phyloP scores from a whole-genome alignment of 2,113 vertebrate species.

The Rousettus leschenaultii region DNA sequence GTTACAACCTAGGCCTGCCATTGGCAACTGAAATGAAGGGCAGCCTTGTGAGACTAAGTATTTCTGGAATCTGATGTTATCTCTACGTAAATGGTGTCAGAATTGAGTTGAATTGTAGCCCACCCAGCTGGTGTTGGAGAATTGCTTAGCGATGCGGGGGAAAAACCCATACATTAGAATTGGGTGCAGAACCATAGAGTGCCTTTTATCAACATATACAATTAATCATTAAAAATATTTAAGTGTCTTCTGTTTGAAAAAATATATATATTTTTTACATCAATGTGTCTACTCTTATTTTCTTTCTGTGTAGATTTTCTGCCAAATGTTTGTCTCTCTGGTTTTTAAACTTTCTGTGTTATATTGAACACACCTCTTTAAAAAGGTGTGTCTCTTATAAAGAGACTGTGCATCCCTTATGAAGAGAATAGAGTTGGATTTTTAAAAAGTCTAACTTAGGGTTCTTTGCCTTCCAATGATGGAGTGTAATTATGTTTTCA shows the following conservation, averaged over 20 bases:
- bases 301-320: neutral
- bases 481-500: neutral
- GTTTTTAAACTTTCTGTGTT: neutral
- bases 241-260: neutral
- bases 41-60: neutral
- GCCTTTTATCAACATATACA: neutral
- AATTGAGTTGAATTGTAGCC: too few species aligned
- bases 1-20: neutral
- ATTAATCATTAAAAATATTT: neutral
- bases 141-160: neutral
- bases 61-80: neutral
- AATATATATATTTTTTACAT: neutral
- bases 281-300: neutral
- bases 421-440: neutral
- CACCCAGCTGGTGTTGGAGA: neutral
- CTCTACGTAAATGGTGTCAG: neutral
- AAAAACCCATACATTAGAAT: neutral
- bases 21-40: neutral
- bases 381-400: neutral
- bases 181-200: too few species aligned
- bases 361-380: neutral
- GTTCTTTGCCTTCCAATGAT: neutral
- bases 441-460: neutral
- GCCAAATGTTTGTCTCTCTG: neutral
- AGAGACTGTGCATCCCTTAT: neutral